phyloP scores from a whole-genome alignment of 37 sponge, comb jelly and placozoan species.

The Cladorhizidae sp. region DNA sequence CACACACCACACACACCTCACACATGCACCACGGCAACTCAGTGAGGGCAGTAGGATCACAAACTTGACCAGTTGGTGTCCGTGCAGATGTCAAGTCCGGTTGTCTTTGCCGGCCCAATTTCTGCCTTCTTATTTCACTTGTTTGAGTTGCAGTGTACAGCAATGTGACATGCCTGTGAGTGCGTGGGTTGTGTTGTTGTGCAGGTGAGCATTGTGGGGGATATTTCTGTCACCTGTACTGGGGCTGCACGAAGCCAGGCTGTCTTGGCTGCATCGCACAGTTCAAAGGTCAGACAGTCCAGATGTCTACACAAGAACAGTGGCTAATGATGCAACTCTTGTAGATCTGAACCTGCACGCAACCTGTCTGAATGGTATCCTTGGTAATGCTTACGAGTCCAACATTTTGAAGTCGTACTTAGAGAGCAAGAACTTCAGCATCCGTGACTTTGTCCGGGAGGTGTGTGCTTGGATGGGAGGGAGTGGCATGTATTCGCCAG shows the following conservation, averaged over 20 bases:
- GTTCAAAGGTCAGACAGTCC: conserved; percentile 60
- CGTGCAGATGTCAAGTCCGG: too few relatives aligned
- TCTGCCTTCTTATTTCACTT: too few relatives aligned
- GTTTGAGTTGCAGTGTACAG: too few relatives aligned
- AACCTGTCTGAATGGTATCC: conserved; percentile 8
- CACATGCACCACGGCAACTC: too few relatives aligned
- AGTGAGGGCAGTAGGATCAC: too few relatives aligned
- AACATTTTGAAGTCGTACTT: conserved; percentile 78
- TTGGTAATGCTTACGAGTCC: conserved; percentile 75
- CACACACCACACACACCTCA: too few relatives aligned
- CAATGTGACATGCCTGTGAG: too few relatives aligned
- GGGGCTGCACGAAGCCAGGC: conserved; percentile 66
- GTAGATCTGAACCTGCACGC: conserved; percentile 57
- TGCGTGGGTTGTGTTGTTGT: too few relatives aligned
- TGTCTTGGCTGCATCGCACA: conserved; percentile 79
- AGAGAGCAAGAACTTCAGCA: conserved; percentile 23
- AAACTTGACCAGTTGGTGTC: too few relatives aligned
- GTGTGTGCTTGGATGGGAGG: conserved; percentile 60
- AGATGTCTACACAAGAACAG: background rate
- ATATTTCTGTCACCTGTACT: conserved; percentile 88
- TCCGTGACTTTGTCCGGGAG: conserved; percentile 42
- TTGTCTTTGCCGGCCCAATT: too few relatives aligned
- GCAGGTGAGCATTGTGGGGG: conserved; percentile 67
- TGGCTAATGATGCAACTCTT: background rate
- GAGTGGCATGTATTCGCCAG: background rate